phyloP scores from a whole-genome alignment of 2,113 vertebrate species.

The Hiodon tergisus region DNA sequence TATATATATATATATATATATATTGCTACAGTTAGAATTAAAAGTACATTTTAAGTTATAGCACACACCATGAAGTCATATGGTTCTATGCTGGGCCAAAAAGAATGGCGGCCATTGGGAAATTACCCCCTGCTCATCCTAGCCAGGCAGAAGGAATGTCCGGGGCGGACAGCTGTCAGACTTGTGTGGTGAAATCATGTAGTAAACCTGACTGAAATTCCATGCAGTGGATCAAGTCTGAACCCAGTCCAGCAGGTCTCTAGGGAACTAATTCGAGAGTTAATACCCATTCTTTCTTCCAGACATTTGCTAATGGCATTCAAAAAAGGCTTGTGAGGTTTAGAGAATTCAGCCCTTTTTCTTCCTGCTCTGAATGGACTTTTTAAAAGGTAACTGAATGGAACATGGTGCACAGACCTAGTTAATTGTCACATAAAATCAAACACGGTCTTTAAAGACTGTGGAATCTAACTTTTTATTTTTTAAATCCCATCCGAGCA shows the following conservation, averaged over 20 bases:
- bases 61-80: too few relatives aligned
- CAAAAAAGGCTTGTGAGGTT: conserved; percentile 1
- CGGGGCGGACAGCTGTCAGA: neutral
- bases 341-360: conserved; percentile 9
- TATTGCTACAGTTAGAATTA: too few relatives aligned
- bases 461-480: too few relatives aligned
- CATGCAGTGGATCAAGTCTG: neutral
- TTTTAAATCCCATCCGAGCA: too few relatives aligned
- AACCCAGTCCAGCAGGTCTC: neutral
- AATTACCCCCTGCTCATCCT: neutral
- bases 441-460: too few relatives aligned
- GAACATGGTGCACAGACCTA: too few relatives aligned
- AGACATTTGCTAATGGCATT: conserved; percentile 18
- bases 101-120: neutral
- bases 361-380: conserved; percentile 5
- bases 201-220: conserved; percentile 6
- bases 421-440: too few relatives aligned
- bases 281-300: conserved; percentile 1
- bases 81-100: neutral
- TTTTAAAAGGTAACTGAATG: conserved; percentile 9
- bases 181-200: neutral
- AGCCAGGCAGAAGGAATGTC: neutral
- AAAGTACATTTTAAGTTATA: too few relatives aligned
- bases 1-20: too few relatives aligned
- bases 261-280: neutral